A percentile compares a stretch with the other conserved stretches of the same genome.
phyloP scores from a whole-genome alignment of 37 sponge, comb jelly and placozoan genomes.

The Oscarella lobularis region DNA sequence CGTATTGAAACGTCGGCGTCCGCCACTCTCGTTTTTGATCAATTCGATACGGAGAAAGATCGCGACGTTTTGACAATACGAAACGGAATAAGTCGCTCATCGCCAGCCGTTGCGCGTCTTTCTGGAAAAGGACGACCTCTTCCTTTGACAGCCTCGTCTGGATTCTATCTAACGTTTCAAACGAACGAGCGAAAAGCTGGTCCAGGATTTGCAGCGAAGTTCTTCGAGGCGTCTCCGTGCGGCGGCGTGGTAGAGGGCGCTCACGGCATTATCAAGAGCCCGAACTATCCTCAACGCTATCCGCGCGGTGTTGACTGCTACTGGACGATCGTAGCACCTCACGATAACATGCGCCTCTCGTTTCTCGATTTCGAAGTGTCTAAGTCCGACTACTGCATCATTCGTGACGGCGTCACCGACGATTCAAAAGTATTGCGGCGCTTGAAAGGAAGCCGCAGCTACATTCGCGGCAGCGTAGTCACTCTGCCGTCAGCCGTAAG shows the following conservation, averaged over 20 bases:
- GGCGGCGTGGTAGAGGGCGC: not conserved
- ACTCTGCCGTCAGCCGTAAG: not conserved
- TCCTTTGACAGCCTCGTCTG: not conserved
- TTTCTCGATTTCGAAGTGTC: not conserved
- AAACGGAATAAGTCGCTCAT: not conserved
- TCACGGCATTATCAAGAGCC: not conserved
- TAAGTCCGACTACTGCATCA: not conserved
- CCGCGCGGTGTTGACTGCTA: not conserved
- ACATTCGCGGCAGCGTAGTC: too few species aligned
- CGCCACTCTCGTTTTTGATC: not conserved
- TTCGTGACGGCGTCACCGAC: not conserved
- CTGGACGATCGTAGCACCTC: not conserved
- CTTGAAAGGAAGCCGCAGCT: not conserved
- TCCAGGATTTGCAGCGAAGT: not conserved
- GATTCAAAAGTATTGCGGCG: not conserved
- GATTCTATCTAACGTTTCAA: not conserved
- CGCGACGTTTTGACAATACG: not conserved
- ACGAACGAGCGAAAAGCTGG: not conserved
- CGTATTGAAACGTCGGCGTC: not conserved
- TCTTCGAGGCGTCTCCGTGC: not conserved
- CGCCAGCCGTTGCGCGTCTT: not conserved
- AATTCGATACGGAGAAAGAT: not conserved
- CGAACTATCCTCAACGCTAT: conserved; percentile 3
- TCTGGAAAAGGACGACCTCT: not conserved
- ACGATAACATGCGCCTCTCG: not conserved